Evolutionary conservation across 2,113 vertebrate species (phyloP).

Genomic region (human): GRCh38 chr1:74789501-74790000

Average conservation of each 20-base stretch:
- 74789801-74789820: background rate
- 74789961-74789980: background rate
- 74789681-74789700: background rate
- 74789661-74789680: background rate
- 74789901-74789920: constrained; percentile 1
- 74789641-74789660: background rate
- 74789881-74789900: background rate
- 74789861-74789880: background rate
- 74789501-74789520: background rate
- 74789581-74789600: background rate
- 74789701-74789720: background rate
- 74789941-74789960: background rate
- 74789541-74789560: background rate
- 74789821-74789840: background rate
- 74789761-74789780: background rate
- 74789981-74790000: background rate
- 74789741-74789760: background rate
- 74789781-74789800: background rate
- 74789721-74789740: background rate
- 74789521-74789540: background rate
- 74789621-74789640: background rate
- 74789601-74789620: background rate
- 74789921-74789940: background rate
- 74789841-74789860: background rate
- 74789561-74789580: background rate